Base-by-base conservation (phyloP, 2,888 invertebrate genomes). In the Eupithecia vulgata region DNA sequence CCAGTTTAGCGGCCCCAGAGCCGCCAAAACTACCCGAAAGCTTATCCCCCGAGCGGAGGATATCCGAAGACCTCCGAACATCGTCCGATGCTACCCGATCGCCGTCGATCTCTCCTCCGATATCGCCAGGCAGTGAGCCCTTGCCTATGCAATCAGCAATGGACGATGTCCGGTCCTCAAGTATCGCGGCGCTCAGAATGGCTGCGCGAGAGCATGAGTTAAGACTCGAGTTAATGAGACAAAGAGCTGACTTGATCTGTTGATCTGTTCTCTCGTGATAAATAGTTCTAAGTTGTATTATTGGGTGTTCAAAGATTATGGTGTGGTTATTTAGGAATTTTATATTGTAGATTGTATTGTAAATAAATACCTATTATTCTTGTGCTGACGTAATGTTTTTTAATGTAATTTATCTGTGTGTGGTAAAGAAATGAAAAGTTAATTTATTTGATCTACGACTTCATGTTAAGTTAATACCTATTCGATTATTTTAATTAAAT, bases 171-270 rank as follows among this genome's bases (percentile, higher is more conserved):
- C 94, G 98, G 81, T 97, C 96, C 79, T 97, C 97, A 17, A 98
- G 98, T 85, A 98, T 98, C 81, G 98, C 98, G 0, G 97, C 97
- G 0, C 93, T 98, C 73, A 95, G 98, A 81, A 91, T 98, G 68
- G 98, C 98, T 82, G 98, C 98, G 0, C 94, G 98, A 48, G 98
- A 98, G 86, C 98, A 98, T 89, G 98, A 98, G 89, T 91, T 98
- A 65, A 96, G 97, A 87, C 93, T 98, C 82, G 98, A 98, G 89
- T 95, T 97, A 94, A 90, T 98, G 79, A 95, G 98, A 68, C 97
- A 97, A 84, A 96, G 97, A 86, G 91, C 94, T 40, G 93, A 94
- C 82, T 82, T 94, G 78, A 94, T 94, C 78, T 94, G 93, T 85
- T 92, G 81, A 90, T 79, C 7, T 64, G 52, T 74, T 34, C 8